Evolutionary conservation across 2,888 invertebrate species (phyloP).

Genomic region (Phasia obesa): DNA sequence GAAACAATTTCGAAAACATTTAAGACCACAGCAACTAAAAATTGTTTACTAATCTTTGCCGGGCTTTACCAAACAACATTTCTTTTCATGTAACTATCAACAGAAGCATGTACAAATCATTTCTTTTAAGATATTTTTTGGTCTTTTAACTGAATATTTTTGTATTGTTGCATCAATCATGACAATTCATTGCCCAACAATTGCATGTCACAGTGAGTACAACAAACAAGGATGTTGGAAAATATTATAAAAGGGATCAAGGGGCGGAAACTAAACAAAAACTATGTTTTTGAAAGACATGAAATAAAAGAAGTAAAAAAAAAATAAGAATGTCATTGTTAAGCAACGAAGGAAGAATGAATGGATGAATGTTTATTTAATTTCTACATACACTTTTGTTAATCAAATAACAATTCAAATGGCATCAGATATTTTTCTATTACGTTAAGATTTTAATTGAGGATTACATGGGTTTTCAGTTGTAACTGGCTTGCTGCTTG

Average conservation of each 20-base stretch:
- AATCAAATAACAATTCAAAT: constrained; percentile 74
- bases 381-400: constrained; percentile 47
- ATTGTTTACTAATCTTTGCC: constrained; percentile 76
- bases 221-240: constrained; percentile 35
- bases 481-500: constrained; percentile 42
- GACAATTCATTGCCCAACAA: constrained; percentile 63
- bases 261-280: constrained; percentile 47
- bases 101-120: constrained; percentile 43
- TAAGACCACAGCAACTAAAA: constrained; percentile 74
- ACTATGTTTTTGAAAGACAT: constrained; percentile 8
- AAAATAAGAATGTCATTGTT: constrained; percentile 50
- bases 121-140: constrained; percentile 2
- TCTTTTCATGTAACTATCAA: background rate
- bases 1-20: constrained; percentile 15
- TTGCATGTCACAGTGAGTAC: constrained; percentile 58
- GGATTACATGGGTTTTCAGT: constrained; percentile 76
- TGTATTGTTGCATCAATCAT: constrained; percentile 66
- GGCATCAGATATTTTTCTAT: constrained; percentile 77
- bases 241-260: constrained; percentile 31
- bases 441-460: constrained; percentile 76
- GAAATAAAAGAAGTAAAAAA: constrained; percentile 15
- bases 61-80: constrained; percentile 19
- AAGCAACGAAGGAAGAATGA: too few relatives aligned
- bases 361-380: constrained; percentile 52
- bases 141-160: background rate